phyloP scores from a whole-genome alignment of 2,888 invertebrate species.

The Microplitis deprimator region DNA sequence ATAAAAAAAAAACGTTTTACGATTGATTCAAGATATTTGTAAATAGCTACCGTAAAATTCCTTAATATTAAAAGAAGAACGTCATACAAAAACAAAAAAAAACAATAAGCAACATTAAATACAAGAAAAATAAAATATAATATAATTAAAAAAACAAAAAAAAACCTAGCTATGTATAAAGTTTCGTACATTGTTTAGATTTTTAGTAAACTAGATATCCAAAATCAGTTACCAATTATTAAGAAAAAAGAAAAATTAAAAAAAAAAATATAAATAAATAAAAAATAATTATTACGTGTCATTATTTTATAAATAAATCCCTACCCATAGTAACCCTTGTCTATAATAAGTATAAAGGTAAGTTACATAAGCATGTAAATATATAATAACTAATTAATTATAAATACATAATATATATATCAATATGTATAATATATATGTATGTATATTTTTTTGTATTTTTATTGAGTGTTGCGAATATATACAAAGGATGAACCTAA shows the following conservation, averaged over 20 bases:
- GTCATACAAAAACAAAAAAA: not conserved
- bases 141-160: slow-evolving; percentile 32
- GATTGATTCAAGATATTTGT: slow-evolving; percentile 58
- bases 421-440: slow-evolving; percentile 15
- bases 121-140: slow-evolving; percentile 37
- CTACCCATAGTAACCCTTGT: not conserved
- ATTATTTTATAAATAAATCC: not conserved
- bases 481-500: slow-evolving; percentile 71
- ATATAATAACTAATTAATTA: not conserved
- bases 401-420: slow-evolving; percentile 13
- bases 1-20: not conserved
- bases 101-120: slow-evolving; percentile 4
- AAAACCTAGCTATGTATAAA: slow-evolving; percentile 64
- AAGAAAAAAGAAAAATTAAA: slow-evolving; percentile 31
- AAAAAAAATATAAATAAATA: slow-evolving; percentile 54
- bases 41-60: slow-evolving; percentile 57
- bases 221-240: slow-evolving; percentile 69
- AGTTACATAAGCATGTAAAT: not conserved
- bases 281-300: slow-evolving; percentile 48
- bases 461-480: slow-evolving; percentile 71
- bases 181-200: slow-evolving; percentile 68
- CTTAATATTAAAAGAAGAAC: slow-evolving; percentile 31
- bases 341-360: too few species aligned
- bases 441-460: slow-evolving; percentile 52
- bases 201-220: slow-evolving; percentile 65